These are phyloP conservation scores for Apocrypta bakeri DNA, from an alignment of 1,140 invertebrate species.

Conservation along the genomic window DNA sequence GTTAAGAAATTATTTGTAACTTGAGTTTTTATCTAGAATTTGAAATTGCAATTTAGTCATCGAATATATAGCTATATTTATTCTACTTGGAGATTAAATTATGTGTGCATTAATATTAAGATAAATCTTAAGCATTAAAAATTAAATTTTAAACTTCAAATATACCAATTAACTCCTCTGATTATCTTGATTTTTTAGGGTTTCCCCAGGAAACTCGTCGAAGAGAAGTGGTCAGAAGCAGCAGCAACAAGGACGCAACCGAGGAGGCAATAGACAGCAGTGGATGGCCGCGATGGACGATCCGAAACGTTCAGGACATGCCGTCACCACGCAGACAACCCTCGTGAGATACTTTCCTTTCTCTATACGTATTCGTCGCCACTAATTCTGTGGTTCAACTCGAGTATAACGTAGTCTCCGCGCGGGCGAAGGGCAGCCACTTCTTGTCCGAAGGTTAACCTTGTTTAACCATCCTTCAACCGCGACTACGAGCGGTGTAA, in stretches of 20 bases:
- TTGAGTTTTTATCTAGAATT: no score
- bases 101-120: no score
- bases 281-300: slow-evolving; percentile 73
- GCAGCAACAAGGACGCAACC: background rate
- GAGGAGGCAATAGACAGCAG: slow-evolving; percentile 59
- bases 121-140: no score
- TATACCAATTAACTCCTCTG: no score
- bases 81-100: no score
- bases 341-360: slow-evolving; percentile 77
- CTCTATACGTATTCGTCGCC: background rate
- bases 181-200: slow-evolving; percentile 70
- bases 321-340: slow-evolving; percentile 81
- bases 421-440: no score
- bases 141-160: no score
- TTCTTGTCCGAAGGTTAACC: background rate
- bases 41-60: no score
- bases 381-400: background rate
- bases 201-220: slow-evolving; percentile 80
- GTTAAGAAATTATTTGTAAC: no score
- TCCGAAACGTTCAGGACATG: slow-evolving; percentile 73
- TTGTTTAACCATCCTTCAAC: background rate
- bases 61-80: no score
- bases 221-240: slow-evolving; percentile 70
- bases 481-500: background rate
- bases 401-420: background rate